Evolutionary conservation across 2,888 invertebrate genomes (phyloP).

Genomic region (Carterocephalus palaemon): DNA sequence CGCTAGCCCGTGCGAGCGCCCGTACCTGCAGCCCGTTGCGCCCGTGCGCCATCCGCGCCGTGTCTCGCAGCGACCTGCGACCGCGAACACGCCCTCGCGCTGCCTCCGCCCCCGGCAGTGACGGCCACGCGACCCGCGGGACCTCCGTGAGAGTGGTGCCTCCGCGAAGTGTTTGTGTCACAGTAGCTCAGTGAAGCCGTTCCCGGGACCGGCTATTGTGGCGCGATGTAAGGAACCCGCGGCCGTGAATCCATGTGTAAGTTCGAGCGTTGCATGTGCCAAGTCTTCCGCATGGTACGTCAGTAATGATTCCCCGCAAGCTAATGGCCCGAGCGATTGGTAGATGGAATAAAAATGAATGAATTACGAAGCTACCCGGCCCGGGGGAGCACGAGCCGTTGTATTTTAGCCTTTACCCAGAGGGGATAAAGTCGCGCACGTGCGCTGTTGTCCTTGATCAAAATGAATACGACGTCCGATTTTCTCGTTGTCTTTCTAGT

Average conservation of each 20-base stretch:
- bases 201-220: slow-evolving; percentile 85
- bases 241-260: slow-evolving; percentile 75
- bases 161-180: slow-evolving; percentile 78
- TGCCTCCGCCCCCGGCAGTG: slow-evolving; percentile 36
- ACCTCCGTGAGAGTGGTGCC: slow-evolving; percentile 33
- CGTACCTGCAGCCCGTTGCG: slow-evolving; percentile 51
- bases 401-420: slow-evolving; percentile 63
- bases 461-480: slow-evolving; percentile 47
- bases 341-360: slow-evolving; percentile 61
- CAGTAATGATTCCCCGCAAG: slow-evolving; percentile 60
- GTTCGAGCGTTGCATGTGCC: slow-evolving; percentile 57
- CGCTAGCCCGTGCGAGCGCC: slow-evolving; percentile 72
- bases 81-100: slow-evolving; percentile 39
- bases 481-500: slow-evolving; percentile 39
- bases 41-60: slow-evolving; percentile 43
- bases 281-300: slow-evolving; percentile 49
- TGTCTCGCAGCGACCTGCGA: slow-evolving; percentile 39
- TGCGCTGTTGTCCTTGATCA: slow-evolving; percentile 54
- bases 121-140: slow-evolving; percentile 34
- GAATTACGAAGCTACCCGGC: slow-evolving; percentile 54
- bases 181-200: slow-evolving; percentile 79
- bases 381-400: slow-evolving; percentile 41
- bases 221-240: slow-evolving; percentile 75
- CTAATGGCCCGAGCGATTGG: slow-evolving; percentile 47
- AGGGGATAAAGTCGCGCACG: slow-evolving; percentile 62